phyloP scores from a whole-genome alignment of 2,888 invertebrate genomes.

The Pristionchus japonicus region DNA sequence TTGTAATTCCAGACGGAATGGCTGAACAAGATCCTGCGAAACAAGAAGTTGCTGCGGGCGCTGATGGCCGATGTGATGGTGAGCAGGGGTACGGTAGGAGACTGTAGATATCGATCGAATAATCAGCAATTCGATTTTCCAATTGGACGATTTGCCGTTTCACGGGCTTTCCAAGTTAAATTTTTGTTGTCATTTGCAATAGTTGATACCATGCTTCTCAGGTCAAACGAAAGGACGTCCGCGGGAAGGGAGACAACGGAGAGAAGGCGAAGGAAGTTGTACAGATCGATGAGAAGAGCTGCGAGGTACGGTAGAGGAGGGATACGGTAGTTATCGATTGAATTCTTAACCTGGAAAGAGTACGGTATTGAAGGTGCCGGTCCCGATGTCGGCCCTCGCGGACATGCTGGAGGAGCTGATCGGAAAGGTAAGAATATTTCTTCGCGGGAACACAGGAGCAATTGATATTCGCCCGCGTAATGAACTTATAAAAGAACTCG shows the following conservation, averaged over 20 bases:
- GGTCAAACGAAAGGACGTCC: conserved; percentile 27
- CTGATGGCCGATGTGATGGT: conserved; percentile 41
- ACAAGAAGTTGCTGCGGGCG: conserved; percentile 53
- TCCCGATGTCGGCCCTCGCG: conserved; percentile 6
- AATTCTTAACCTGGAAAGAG: no score
- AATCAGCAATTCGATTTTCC: no score
- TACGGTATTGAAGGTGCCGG: conserved; percentile 15
- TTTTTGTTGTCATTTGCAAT: no score
- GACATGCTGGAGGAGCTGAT: conserved; percentile 13
- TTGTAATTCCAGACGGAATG: conserved; percentile 47
- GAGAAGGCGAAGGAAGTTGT: conserved; percentile 24
- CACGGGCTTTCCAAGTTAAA: no score
- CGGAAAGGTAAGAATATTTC: neutral
- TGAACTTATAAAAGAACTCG: no score
- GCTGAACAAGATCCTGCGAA: conserved; percentile 51
- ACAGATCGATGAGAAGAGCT: conserved; percentile 34
- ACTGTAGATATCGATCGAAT: neutral
- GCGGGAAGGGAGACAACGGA: conserved; percentile 7
- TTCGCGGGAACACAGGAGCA: no score
- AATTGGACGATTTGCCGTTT: no score
- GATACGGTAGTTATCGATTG: conserved; percentile 6
- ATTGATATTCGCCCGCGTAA: no score
- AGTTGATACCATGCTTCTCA: no score
- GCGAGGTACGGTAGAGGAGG: neutral
- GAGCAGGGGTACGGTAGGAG: neutral